Percentiles rank a stretch among this genome's conserved stretches.
phyloP scores from a whole-genome alignment of 2,888 invertebrate genomes.

The Spatulosminthurus flaviceps region DNA sequence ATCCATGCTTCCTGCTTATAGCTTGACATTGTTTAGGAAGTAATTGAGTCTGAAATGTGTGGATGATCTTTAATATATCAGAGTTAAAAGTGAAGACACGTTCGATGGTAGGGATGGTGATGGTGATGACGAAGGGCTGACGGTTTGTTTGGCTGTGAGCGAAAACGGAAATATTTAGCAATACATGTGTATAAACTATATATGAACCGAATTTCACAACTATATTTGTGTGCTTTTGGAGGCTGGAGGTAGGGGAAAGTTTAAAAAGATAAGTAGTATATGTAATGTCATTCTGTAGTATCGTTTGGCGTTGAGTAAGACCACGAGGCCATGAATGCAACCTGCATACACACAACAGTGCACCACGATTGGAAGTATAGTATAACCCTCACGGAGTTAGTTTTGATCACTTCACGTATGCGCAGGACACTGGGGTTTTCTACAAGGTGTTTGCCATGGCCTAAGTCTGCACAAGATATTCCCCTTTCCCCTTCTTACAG shows the following conservation, averaged over 20 bases:
- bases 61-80: too few species aligned
- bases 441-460: slow-evolving; percentile 31
- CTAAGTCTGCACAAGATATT: slow-evolving; percentile 16
- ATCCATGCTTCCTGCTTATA: too few species aligned
- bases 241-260: slow-evolving; percentile 8
- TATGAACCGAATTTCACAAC: too few species aligned
- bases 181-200: not conserved
- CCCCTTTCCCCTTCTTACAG: not conserved
- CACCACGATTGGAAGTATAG: not conserved
- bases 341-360: slow-evolving; percentile 15
- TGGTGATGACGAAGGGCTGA: too few species aligned
- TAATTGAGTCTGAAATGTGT: too few species aligned
- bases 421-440: slow-evolving; percentile 6
- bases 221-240: too few species aligned
- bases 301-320: slow-evolving; percentile 23
- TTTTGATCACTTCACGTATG: slow-evolving; percentile 41
- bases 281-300: not conserved
- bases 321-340: slow-evolving; percentile 30
- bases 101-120: too few species aligned
- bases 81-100: too few species aligned
- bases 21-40: too few species aligned
- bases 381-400: not conserved
- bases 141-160: too few species aligned
- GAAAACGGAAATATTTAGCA: not conserved
- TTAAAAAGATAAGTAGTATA: not conserved